These are phyloP conservation scores for Rhabdomys pumilio DNA, from an alignment of 2,797 vertebrate species.

Conservation along the genomic window DNA sequence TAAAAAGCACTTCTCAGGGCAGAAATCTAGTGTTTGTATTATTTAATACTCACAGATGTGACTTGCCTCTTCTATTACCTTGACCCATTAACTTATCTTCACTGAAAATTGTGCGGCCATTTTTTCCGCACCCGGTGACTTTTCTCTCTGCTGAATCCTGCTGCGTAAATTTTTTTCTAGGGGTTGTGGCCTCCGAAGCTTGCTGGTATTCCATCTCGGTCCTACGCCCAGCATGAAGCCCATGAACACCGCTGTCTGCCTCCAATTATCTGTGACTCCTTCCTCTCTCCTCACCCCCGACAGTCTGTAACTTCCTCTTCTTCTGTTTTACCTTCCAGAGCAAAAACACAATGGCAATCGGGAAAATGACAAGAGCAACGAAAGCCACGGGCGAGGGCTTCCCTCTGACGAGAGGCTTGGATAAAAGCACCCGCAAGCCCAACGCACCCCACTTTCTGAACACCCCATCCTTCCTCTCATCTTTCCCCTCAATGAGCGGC, in stretches of 20 bases:
- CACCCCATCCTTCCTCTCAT: background rate
- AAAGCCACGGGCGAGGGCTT: background rate
- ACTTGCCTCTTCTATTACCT: background rate
- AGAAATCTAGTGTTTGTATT: background rate
- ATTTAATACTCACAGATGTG: background rate
- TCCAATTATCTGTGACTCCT: background rate
- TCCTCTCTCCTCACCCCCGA: background rate
- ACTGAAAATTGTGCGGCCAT: background rate
- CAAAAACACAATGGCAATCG: background rate
- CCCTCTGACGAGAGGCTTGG: background rate
- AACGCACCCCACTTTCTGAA: background rate
- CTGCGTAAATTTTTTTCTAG: background rate
- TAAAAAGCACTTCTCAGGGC: background rate
- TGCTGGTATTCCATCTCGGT: background rate
- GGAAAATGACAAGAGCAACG: background rate
- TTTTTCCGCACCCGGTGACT: background rate
- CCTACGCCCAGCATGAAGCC: background rate
- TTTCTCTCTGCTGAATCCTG: background rate
- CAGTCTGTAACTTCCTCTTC: background rate
- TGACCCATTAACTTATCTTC: too few relatives aligned
- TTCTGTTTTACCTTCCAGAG: background rate
- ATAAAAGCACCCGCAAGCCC: background rate
- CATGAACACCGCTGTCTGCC: fast-evolving
- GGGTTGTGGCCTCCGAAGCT: background rate
- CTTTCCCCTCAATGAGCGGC: background rate